Percentiles rank a stretch among this genome's conserved stretches.
These are phyloP conservation scores for Hipparchia semele DNA, from an alignment of 2,888 invertebrate species.

Conservation along the genomic window DNA sequence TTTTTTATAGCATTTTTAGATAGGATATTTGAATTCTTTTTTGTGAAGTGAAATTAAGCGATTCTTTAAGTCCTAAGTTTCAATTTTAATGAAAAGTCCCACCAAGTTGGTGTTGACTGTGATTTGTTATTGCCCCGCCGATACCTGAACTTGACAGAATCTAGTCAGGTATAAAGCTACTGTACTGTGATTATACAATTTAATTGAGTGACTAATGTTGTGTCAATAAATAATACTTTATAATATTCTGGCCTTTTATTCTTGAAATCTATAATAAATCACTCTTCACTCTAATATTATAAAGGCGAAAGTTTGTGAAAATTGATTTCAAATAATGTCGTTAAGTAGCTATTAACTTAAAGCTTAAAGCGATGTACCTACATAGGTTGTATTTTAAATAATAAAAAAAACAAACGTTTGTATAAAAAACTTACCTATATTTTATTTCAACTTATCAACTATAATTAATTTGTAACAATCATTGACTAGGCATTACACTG, in stretches of 20 bases:
- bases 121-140: background rate
- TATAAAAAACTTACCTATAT: slow-evolving; percentile 26
- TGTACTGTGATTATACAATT: slow-evolving; percentile 6
- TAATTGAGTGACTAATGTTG: slow-evolving; percentile 3
- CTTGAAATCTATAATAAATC: background rate
- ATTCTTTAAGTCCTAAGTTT: background rate
- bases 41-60: background rate
- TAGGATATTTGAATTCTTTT: background rate
- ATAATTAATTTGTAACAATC: slow-evolving; percentile 40
- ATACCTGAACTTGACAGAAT: background rate
- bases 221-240: background rate
- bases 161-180: background rate
- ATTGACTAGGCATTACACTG: slow-evolving; percentile 41
- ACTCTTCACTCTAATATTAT: background rate
- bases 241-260: background rate
- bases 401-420: slow-evolving; percentile 11
- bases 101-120: background rate
- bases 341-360: background rate
- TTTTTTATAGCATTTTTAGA: background rate
- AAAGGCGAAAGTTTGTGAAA: background rate
- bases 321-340: background rate
- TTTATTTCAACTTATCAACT: slow-evolving; percentile 21
- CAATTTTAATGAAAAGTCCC: background rate
- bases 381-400: slow-evolving; percentile 6
- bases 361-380: background rate